Percentiles rank a stretch among this genome's conserved stretches.
These are phyloP conservation scores for Pomatorhinus ruficollis DNA, from an alignment of 2,113 vertebrate species.

Conservation along the genomic window DNA sequence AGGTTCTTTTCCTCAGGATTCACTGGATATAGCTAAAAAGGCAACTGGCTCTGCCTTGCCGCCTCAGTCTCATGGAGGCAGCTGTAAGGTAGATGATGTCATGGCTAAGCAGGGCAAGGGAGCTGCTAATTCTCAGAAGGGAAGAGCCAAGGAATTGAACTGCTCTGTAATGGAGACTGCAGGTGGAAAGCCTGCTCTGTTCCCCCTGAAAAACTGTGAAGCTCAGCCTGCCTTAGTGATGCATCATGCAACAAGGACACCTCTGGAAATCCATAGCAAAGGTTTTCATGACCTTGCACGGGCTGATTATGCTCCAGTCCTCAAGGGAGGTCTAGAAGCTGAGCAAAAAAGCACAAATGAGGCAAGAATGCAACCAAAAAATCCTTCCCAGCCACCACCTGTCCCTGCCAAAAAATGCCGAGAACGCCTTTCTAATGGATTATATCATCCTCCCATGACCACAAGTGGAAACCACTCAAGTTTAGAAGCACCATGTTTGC, in stretches of 20 bases:
- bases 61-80: not conserved
- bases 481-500: slow-evolving; percentile 78
- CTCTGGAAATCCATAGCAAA: slow-evolving; percentile 68
- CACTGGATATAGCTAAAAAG: slow-evolving; percentile 59
- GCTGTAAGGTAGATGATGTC: not conserved
- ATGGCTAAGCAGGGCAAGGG: slow-evolving; percentile 70
- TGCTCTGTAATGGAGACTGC: not conserved
- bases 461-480: slow-evolving; percentile 50
- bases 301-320: slow-evolving; percentile 43
- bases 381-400: slow-evolving; percentile 88
- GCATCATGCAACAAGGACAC: slow-evolving; percentile 52
- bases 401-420: slow-evolving; percentile 94
- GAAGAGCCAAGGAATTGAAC: slow-evolving; percentile 43
- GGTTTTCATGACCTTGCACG: slow-evolving; percentile 44
- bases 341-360: slow-evolving; percentile 64
- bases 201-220: slow-evolving; percentile 52
- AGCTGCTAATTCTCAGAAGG: slow-evolving; percentile 54
- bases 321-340: slow-evolving; percentile 60
- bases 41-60: not conserved
- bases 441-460: slow-evolving; percentile 74
- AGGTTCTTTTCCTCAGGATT: slow-evolving; percentile 48
- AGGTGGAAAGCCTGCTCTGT: not conserved
- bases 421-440: slow-evolving; percentile 89
- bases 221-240: slow-evolving; percentile 27
- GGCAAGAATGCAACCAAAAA: slow-evolving; percentile 80